phyloP scores from a whole-genome alignment of 2,888 invertebrate genomes.

The Orgyia antiqua region DNA sequence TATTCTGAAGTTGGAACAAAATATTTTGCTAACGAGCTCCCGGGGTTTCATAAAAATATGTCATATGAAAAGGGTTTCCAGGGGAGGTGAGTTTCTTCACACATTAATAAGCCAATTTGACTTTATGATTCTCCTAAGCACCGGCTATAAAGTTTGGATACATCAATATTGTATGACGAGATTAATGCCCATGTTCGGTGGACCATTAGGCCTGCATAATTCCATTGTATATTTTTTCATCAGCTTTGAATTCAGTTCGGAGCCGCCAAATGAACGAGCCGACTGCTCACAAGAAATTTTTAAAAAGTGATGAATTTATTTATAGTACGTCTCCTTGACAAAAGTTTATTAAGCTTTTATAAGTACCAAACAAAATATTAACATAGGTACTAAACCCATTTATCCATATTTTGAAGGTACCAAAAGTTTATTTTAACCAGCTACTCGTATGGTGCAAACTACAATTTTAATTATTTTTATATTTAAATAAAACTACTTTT shows the following conservation, averaged over 20 bases:
- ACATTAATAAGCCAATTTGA: slow-evolving; percentile 73
- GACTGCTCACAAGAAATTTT: slow-evolving; percentile 47
- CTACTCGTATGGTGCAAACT: too few species aligned
- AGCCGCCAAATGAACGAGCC: slow-evolving; percentile 63
- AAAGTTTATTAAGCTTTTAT: too few species aligned
- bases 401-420: too few species aligned
- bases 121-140: slow-evolving; percentile 63
- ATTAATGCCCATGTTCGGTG: slow-evolving; percentile 74
- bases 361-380: too few species aligned
- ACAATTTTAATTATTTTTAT: too few species aligned
- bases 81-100: slow-evolving; percentile 70
- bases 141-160: slow-evolving; percentile 67
- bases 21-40: slow-evolving; percentile 67
- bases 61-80: slow-evolving; percentile 44
- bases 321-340: slow-evolving; percentile 36
- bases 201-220: slow-evolving; percentile 72
- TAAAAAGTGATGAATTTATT: slow-evolving; percentile 55
- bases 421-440: too few species aligned
- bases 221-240: slow-evolving; percentile 68
- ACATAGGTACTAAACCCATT: too few species aligned
- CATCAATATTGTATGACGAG: slow-evolving; percentile 76
- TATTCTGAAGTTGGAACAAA: slow-evolving; percentile 62
- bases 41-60: slow-evolving; percentile 64
- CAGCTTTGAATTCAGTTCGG: slow-evolving; percentile 46
- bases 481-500: too few species aligned